Evolutionary conservation across 2,797 vertebrate genomes (phyloP).

Genomic region (Aphelocoma californica): DNA sequence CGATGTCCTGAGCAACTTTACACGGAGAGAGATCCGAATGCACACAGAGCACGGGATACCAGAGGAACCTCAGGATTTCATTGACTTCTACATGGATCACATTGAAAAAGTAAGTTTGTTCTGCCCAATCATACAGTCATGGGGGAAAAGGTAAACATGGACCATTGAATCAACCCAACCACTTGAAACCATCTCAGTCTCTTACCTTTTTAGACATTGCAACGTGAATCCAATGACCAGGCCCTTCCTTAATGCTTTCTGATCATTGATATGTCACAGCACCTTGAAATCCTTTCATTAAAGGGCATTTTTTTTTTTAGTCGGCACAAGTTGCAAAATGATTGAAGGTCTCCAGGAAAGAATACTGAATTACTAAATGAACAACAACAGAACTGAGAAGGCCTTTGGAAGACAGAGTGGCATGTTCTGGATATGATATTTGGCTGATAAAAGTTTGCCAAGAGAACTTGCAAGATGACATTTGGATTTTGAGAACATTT

Average conservation of each 20-base stretch:
- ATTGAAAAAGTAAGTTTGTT: constrained; percentile 50
- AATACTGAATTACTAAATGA: background rate
- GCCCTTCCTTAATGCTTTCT: background rate
- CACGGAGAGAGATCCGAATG: constrained; percentile 29
- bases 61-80: constrained; percentile 35
- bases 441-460: background rate
- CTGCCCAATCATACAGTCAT: background rate
- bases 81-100: constrained; percentile 55
- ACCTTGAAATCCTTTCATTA: background rate
- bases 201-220: background rate
- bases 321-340: background rate
- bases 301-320: background rate
- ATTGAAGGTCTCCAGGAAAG: background rate
- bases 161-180: background rate
- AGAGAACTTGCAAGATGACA: background rate
- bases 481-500: background rate
- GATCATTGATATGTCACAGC: background rate
- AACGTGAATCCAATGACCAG: background rate
- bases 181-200: background rate
- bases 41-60: background rate
- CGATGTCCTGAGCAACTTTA: constrained; percentile 9
- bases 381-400: background rate
- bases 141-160: background rate
- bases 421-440: background rate
- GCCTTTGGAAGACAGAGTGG: background rate